Evolutionary conservation across 2,888 invertebrate species (phyloP).

Genomic region (Altica lythri): DNA sequence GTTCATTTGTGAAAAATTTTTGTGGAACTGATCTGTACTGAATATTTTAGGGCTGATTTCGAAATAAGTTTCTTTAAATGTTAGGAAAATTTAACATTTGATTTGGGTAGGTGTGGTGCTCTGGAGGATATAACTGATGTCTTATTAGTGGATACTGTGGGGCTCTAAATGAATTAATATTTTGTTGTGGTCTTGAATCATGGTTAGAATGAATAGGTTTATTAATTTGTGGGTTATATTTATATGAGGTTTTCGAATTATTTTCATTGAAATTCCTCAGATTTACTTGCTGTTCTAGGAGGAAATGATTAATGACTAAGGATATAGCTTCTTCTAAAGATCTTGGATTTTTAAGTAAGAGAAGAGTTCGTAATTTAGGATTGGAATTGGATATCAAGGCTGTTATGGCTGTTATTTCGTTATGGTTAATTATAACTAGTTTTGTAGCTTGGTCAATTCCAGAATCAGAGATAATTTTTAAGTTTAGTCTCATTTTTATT

Average conservation of each 20-base stretch:
- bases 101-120: no score
- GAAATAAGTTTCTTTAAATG: no score
- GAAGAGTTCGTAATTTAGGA: slow-evolving; percentile 1
- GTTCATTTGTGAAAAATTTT: slow-evolving; percentile 16
- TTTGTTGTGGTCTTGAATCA: neutral
- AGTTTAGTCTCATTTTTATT: slow-evolving; percentile 16
- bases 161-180: no score
- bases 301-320: slow-evolving; percentile 1
- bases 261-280: no score
- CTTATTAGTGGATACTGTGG: no score
- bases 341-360: slow-evolving; percentile 1
- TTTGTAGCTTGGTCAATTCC: slow-evolving; percentile 3
- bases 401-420: slow-evolving; percentile 8
- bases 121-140: no score
- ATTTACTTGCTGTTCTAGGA: slow-evolving; percentile 8
- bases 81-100: no score
- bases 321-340: neutral
- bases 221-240: no score
- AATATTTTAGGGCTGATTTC: slow-evolving; percentile 29
- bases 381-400: neutral
- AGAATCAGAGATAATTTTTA: slow-evolving; percentile 12
- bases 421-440: slow-evolving; percentile 9
- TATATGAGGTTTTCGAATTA: no score
- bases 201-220: no score
- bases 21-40: slow-evolving; percentile 20